Evolutionary conservation across 2,888 invertebrate species (phyloP), one percentile per base, ranked within the genome.

Genomic region (Mythimna vitellina): DNA sequence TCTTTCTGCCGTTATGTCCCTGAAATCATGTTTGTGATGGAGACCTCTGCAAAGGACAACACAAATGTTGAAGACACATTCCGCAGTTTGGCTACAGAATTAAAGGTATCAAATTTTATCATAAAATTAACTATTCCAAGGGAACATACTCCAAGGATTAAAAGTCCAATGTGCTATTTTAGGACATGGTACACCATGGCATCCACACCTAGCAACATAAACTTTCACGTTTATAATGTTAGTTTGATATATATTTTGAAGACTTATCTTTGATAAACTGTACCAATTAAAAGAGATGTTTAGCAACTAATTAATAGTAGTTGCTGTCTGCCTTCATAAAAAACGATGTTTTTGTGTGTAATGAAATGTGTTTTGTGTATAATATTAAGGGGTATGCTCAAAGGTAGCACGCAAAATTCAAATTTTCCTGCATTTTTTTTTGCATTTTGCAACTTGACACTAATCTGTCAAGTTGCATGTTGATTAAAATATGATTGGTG

Each of bases 11-110:
- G 98, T 88, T 98, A 98, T 92, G 97, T 98, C 89, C 98, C 98
- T 32, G 98, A 99, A 96, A 98, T 99, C 65, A 97, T 98, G 92
- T 98, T 98, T 92, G 98, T 98, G 51, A 96, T 98, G 96, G 99
- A 99, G 94, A 98, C 98, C 17, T 99, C 99, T 76, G 98, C 99
- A 78, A 99, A 99, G 94, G 98, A 98, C 88, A 99, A 99, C 90
- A 98, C 98, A 65, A 99, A 99, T 94, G 97, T 99, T 84, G 99
- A 99, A 92, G 98, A 98, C 86, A 98, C 98, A 80, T 99, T 99
- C 94, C 97, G 98, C 76, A 98, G 97, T 89, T 95, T 99, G 89
- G 99, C 99, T 70, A 98, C 98, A 65, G 98, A 99, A 95, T 96
- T 99, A 76, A 99, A 99, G 97, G 98, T 81, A 68, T 20, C 1